phyloP scores from a whole-genome alignment of 2,888 invertebrate genomes.

The Agrotis puta region DNA sequence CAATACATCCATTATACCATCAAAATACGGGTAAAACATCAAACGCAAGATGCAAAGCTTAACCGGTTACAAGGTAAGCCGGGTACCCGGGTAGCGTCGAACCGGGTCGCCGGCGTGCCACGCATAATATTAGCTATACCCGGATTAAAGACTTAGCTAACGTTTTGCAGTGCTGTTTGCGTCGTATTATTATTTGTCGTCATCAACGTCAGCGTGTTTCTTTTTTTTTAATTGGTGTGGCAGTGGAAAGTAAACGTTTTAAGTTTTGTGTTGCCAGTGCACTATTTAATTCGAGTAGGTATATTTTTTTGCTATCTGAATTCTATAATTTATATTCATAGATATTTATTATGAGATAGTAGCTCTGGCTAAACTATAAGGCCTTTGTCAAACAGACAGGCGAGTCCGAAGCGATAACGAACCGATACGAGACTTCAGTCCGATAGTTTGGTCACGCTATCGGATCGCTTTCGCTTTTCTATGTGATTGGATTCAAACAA shows the following conservation, averaged over 20 bases:
- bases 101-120: constrained; percentile 65
- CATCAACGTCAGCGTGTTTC: constrained; percentile 21
- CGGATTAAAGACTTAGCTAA: constrained; percentile 63
- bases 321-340: no score
- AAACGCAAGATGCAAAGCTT: constrained; percentile 67
- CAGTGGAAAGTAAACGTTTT: constrained; percentile 5
- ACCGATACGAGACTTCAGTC: no score
- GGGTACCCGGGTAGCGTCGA: constrained; percentile 50
- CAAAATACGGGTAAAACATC: constrained; percentile 55
- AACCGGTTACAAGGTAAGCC: constrained; percentile 68
- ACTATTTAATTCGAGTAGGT: no score
- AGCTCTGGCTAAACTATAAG: no score
- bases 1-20: constrained; percentile 42
- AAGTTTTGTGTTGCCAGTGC: no score
- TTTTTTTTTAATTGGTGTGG: constrained; percentile 10
- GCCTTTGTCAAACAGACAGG: no score
- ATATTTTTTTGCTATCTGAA: no score
- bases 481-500: no score
- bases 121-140: constrained; percentile 65
- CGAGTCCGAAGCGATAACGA: no score
- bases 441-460: no score
- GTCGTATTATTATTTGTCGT: constrained; percentile 64
- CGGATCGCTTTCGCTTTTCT: no score
- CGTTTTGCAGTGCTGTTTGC: constrained; percentile 49
- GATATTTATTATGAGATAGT: no score